These are phyloP conservation scores for Leuciscus waleckii DNA, from an alignment of 2,797 vertebrate species.

Conservation along the genomic window DNA sequence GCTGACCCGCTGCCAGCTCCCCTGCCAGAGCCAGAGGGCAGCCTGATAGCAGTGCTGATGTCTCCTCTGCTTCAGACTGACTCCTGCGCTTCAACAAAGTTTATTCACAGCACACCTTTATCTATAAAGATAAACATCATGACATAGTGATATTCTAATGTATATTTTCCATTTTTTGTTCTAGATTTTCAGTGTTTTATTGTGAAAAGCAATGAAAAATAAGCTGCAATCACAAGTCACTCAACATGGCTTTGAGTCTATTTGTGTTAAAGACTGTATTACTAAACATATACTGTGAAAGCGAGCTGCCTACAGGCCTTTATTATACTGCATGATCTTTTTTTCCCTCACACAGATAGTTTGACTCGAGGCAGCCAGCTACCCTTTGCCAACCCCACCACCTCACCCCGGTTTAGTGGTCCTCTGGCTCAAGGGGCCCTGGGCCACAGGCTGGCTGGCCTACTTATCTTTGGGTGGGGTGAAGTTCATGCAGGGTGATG, in stretches of 20 bases:
- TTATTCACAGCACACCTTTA: conserved; percentile 42
- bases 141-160: background rate
- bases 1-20: conserved; percentile 60
- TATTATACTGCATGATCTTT: conserved; percentile 45
- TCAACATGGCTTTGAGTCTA: conserved; percentile 18
- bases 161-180: background rate
- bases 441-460: conserved; percentile 57
- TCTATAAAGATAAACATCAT: conserved; percentile 14
- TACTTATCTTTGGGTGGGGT: conserved; percentile 57
- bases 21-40: conserved; percentile 53
- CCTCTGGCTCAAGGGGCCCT: conserved; percentile 59
- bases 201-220: background rate
- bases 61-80: conserved; percentile 47
- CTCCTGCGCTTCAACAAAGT: conserved; percentile 43
- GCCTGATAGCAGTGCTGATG: conserved; percentile 42
- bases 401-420: conserved; percentile 25
- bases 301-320: conserved; percentile 39
- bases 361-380: conserved; percentile 53
- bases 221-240: background rate
- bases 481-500: conserved; percentile 61
- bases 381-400: conserved; percentile 35
- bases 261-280: conserved; percentile 40
- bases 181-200: background rate
- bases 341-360: conserved; percentile 32
- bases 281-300: conserved; percentile 49